Base-by-base conservation (phyloP, 2,888 invertebrate species). In the Dicyrtomina minuta region DNA sequence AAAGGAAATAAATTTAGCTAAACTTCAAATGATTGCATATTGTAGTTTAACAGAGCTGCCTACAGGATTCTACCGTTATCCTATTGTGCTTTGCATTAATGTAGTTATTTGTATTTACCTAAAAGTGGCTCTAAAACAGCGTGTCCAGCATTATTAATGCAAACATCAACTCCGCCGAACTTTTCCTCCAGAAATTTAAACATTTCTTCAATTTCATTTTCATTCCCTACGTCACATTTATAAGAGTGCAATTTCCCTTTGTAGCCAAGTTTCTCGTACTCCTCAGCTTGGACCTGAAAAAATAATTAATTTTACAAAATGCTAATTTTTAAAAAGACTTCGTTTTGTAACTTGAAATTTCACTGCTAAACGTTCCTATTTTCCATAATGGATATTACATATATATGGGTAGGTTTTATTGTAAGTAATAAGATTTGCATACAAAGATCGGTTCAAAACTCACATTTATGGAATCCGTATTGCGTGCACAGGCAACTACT, bases 401-500 rank as follows among this genome's bases (percentile, higher is more conserved):
- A n/a, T n/a, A n/a, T n/a, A n/a, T n/a, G n/a, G n/a, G n/a, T n/a
- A n/a, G n/a, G n/a, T n/a, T n/a, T n/a, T n/a, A n/a, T n/a, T n/a
- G n/a, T n/a, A n/a, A n/a, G n/a, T n/a, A n/a, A n/a, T n/a, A n/a
- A n/a, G n/a, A n/a, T n/a, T n/a, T n/a, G n/a, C n/a, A n/a, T n/a
- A n/a, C n/a, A n/a, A n/a, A n/a, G n/a, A n/a, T n/a, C n/a, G n/a
- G n/a, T n/a, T n/a, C n/a, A n/a, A n/a, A 8, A 6, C 56, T 68
- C 62, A 76, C 76, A 33, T 76, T 60, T 53, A 76, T 71, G 0
- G 62, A 62, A 4, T 59, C 59, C 0, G 58, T 65, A 44, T 73
- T 73, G 51, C 76, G 62, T 1, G 76, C 76, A 51, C 72, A 73
- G 0, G 73, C 74, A 46, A 77, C 70, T 1, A 78, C 76, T 60